Conservation (phyloP, 2,888 invertebrate genomes). For the Philaethria dido region DNA sequence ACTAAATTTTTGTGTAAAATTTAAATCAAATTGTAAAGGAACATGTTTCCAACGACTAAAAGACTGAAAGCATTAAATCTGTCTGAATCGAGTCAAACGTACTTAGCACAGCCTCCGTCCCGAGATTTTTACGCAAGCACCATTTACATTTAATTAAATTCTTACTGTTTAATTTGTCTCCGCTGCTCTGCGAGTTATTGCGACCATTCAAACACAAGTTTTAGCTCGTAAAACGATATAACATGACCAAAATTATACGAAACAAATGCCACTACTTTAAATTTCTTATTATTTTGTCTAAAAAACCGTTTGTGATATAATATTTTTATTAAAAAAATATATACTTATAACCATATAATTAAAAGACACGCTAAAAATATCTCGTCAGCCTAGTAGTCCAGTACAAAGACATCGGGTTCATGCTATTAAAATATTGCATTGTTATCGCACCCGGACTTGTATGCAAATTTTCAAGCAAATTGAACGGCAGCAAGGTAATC, state of each 20-base stretch:
- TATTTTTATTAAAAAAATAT: neutral
- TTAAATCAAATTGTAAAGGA: conserved; percentile 12
- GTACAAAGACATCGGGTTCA: no score
- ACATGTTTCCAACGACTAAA: conserved; percentile 16
- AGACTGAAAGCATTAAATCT: conserved; percentile 28
- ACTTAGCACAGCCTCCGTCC: conserved; percentile 45
- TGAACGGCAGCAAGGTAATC: no score
- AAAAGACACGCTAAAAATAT: no score
- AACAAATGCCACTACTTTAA: conserved; percentile 1
- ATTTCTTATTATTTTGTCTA: conserved; percentile 2
- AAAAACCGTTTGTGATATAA: no score
- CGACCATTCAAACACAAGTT: conserved; percentile 54
- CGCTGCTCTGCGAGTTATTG: conserved; percentile 66
- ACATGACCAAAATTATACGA: conserved; percentile 34
- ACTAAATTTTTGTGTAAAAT: conserved; percentile 8
- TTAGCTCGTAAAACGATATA: conserved; percentile 44
- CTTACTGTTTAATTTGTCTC: conserved; percentile 79
- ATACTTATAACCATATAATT: no score
- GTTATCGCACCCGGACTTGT: no score
- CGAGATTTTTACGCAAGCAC: conserved; percentile 72
- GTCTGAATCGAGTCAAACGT: conserved; percentile 28
- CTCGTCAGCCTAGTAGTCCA: no score
- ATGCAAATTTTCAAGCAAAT: no score
- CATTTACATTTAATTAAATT: conserved; percentile 80
- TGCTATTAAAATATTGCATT: neutral